Evolutionary conservation across 1,140 invertebrate genomes (phyloP), one percentile per base, ranked within the genome.

Genomic region (Hermatobates lingyangjiaoensis): DNA sequence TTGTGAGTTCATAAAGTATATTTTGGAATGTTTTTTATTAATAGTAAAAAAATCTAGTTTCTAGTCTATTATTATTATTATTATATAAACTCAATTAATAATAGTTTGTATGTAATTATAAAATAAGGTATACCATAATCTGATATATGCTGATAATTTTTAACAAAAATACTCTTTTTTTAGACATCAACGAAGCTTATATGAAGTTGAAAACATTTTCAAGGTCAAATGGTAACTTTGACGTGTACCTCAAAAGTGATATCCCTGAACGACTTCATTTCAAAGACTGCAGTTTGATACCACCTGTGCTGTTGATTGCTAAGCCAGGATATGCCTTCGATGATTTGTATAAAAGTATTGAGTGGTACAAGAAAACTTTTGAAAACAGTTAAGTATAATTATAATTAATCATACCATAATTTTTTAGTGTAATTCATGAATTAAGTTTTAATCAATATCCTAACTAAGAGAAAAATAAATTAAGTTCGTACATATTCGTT

Each of bases 211-310:
- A 69, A 58, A 60, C 62, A 30, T 69, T 60, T 2, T 64, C 71
- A 1, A 51, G 62, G 2, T 47, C 60, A 56, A 64, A 59, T 26
- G 61, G 59, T 2, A 62, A 69, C 39, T 77, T 79, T 55, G 62
- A 63, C 21, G 72, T 80, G 25, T 80, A 72, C 56, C 67, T 62
- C 54, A 74, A 71, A 54, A 57, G 68, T 18, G 68, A 76, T 14
- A 68, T 75, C 53, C 71, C 72, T 25, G 59, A 71, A 27, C 63
- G 67, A 50, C 77, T 70, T 65, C 71, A 78, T 59, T 80, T 76
- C 51, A 69, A 65, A 49, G 71, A 76, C 34, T 77, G 75, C 59
- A 57, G 60, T 25, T 60, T 79, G 47, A 64, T 77, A 15, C 70
- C 72, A 23, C 69, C 73, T 2, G 74, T 79, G 55, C 60, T 77